These are phyloP conservation scores for Amphipyra berbera DNA, from an alignment of 2,888 invertebrate genomes.

Conservation along the genomic window DNA sequence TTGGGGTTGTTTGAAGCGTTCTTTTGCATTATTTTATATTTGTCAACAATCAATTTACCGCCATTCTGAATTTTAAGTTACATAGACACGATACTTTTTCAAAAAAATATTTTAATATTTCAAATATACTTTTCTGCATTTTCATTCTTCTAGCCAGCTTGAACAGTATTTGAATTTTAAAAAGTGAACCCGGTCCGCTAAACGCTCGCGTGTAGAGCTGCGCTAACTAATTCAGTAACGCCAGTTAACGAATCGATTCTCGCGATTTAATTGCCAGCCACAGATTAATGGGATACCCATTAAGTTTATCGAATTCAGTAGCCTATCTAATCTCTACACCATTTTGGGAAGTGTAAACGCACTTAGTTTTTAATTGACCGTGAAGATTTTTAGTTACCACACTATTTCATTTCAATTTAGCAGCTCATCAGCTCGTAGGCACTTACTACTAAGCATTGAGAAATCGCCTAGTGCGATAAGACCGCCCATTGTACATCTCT, in stretches of 20 bases:
- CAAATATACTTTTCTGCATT: too few species aligned
- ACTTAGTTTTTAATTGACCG: conserved; percentile 54
- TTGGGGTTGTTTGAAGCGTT: too few species aligned
- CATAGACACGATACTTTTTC: too few species aligned
- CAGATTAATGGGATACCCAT: conserved; percentile 71
- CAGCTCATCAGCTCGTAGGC: background rate
- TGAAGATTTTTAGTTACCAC: conserved; percentile 43
- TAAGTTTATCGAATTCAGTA: conserved; percentile 73
- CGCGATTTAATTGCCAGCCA: conserved; percentile 80
- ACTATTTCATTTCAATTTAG: conserved; percentile 2
- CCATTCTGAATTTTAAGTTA: too few species aligned
- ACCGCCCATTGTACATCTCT: too few species aligned
- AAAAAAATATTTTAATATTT: too few species aligned
- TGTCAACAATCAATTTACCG: too few species aligned
- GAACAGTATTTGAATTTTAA: conserved; percentile 15
- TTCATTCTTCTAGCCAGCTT: background rate
- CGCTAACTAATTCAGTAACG: conserved; percentile 77
- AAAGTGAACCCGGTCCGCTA: conserved; percentile 34
- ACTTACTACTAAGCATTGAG: background rate
- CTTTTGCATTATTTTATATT: too few species aligned
- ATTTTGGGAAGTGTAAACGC: conserved; percentile 64
- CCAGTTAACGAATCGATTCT: conserved; percentile 80
- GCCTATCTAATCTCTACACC: conserved; percentile 70
- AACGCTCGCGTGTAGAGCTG: conserved; percentile 49
- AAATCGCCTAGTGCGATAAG: too few species aligned